phyloP scores from a whole-genome alignment of 2,888 invertebrate species.

The Megalurothrips usitatus region DNA sequence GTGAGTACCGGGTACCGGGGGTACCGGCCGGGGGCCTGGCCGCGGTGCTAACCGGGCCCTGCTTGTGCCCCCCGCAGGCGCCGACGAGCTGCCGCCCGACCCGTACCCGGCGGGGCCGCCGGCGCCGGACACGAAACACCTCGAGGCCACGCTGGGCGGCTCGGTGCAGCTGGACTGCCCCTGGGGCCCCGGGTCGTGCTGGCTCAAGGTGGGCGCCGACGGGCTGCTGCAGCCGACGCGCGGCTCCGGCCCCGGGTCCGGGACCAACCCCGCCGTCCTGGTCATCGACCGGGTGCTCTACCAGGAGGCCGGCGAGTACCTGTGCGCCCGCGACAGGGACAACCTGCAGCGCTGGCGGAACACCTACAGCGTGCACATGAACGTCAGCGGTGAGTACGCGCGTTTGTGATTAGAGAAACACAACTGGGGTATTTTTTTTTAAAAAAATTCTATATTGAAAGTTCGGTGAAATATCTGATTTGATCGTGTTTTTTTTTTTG shows the following conservation, averaged over 20 bases:
- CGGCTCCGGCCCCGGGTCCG: slow-evolving; percentile 51
- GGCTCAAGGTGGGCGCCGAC: slow-evolving; percentile 53
- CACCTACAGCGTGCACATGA: slow-evolving; percentile 46
- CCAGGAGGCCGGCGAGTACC: slow-evolving; percentile 71
- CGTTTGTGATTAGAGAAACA: no score
- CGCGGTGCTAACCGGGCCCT: not conserved
- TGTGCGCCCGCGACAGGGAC: slow-evolving; percentile 59
- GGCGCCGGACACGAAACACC: not conserved
- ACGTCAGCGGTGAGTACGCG: slow-evolving; percentile 49
- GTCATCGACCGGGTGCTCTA: slow-evolving; percentile 66
- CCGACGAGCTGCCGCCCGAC: slow-evolving; percentile 42
- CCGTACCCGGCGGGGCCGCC: not conserved
- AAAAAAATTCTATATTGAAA: no score
- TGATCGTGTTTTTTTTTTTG: no score
- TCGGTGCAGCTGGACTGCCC: slow-evolving; percentile 82
- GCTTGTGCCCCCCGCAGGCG: slow-evolving; percentile 44
- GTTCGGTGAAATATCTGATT: no score
- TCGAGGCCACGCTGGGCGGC: slow-evolving; percentile 78
- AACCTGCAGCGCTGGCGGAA: slow-evolving; percentile 42
- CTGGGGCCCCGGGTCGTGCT: slow-evolving; percentile 63
- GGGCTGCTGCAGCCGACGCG: slow-evolving; percentile 47
- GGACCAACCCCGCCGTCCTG: slow-evolving; percentile 45
- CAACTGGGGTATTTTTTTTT: no score
- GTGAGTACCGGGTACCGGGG: slow-evolving; percentile 48
- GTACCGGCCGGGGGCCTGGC: no score